Evolutionary conservation across 2,113 vertebrate species (phyloP), one percentile per base, ranked within the genome.

Genomic region (Pandion haliaetus): DNA sequence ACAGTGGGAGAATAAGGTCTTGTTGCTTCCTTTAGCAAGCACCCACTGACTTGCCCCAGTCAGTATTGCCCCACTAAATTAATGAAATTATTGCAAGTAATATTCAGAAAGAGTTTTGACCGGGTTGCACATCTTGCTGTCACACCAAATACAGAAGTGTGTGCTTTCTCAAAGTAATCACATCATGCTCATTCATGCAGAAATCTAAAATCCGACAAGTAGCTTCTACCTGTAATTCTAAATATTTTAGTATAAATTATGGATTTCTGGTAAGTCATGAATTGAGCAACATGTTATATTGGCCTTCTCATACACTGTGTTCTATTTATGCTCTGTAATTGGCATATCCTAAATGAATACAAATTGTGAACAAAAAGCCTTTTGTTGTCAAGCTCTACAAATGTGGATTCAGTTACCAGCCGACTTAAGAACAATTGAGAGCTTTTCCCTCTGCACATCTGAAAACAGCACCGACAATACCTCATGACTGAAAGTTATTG

Each of bases 401-500:
- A 86, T 3, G 5, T 58, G 96, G 82, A 97, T 86, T 81, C 92
- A 61, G 87, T 95, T 94, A 82, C 86, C 42, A 96, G 90, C 73
- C 31, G 32, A 93, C 83, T 95, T 80, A 91, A 94, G 91, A 97
- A 97, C 90, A 97, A 97, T 72, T 78, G 92, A 78, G 82, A 95
- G 76, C 86, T 95, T 95, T 94, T 96, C 72, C 93, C 95, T 88
- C 86, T 73, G 74, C 72, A 73, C 73, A 88, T 97, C 92, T 85
- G 91, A 82, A 93, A 90, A 93, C 58, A 93, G 76, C 91, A 94
- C 63, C 86, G 86, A 93, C 59, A 88, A 96, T 93, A 92, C 80
- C 86, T 89, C 71, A 86, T 83, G 91, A 97, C 88, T 95, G 82
- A 65, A 94, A 94, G 71, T 92, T 66, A 95, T 18, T 96, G 91